Evolutionary conservation across 2,797 vertebrate genomes (phyloP), one percentile per base, ranked within the genome.

Genomic region (Eulemur mongoz): DNA sequence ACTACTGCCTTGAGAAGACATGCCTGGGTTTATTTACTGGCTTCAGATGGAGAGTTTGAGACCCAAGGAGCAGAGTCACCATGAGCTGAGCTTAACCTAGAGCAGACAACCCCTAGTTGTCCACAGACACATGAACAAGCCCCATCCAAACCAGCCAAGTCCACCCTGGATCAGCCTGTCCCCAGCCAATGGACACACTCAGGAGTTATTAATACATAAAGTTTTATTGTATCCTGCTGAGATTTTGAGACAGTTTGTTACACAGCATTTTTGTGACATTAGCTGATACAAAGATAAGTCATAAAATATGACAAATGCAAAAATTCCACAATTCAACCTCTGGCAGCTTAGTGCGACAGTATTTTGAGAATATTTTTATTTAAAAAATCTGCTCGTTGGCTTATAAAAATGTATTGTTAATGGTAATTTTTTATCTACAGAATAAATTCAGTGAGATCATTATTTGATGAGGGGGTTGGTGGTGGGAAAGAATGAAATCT

Each of bases 21-120:
- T 38, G 1, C 15, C 3, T 61, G 30, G 9, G 22, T 1, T 32
- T 35, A 8, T 79, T 43, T 84, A 23, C 22, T 89, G 57, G 35
- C 63, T 75, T 23, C 27, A 23, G 25, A 20, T 63, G 40, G 54
- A 57, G 10, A 12, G 35, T 25, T 14, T 30, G 35, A 45, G 32
- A 40, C 9, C 18, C 3, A 1, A 0, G 10, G 38, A 82, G 22
- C n/a, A 17, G 2, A 45, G 14, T 38, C 27, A 54, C 0, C 14
- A 11, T 7, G 11, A 8, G 20, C 5, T 69, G 43, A 43, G 4
- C 8, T 91, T 35, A 14, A 6, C 20, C 45, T 11, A 40, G 13
- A 65, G 23, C 65, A 4, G 27, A 20, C 20, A 23, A 23, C 27
- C 5, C 2, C 13, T 48, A 11, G 9, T 4, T 25, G 22, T 20